These are phyloP conservation scores for Parelbella ahira DNA, from an alignment of 2,888 invertebrate genomes.

Conservation along the genomic window DNA sequence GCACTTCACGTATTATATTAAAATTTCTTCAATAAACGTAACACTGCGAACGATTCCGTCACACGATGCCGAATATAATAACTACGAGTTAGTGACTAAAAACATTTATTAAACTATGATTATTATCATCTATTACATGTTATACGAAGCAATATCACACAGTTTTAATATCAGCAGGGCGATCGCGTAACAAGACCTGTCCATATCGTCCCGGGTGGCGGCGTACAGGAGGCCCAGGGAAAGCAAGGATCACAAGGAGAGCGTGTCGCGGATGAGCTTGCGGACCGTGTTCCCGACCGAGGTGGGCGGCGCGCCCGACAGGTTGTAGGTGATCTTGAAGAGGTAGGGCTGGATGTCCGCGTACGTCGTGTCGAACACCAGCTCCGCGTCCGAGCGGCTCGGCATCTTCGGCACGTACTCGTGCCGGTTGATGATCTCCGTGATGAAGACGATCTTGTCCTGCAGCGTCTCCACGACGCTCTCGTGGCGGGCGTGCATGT, in stretches of 20 bases:
- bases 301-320: slow-evolving; percentile 87
- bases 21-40: slow-evolving; percentile 10
- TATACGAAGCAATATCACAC: slow-evolving; percentile 28
- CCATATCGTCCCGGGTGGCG: slow-evolving; percentile 22
- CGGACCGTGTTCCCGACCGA: slow-evolving; percentile 94
- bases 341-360: slow-evolving; percentile 97
- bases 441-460: slow-evolving; percentile 96
- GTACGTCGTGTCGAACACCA: slow-evolving; percentile 96
- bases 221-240: slow-evolving; percentile 29
- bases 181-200: slow-evolving; percentile 30
- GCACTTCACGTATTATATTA: slow-evolving; percentile 28
- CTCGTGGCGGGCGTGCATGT: slow-evolving; percentile 92
- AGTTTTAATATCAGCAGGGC: slow-evolving; percentile 26
- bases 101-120: slow-evolving; percentile 17
- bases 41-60: too few species aligned
- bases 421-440: slow-evolving; percentile 96
- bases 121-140: slow-evolving; percentile 19
- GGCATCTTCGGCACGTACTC: slow-evolving; percentile 99
- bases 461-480: slow-evolving; percentile 92
- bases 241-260: slow-evolving; percentile 83
- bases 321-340: slow-evolving; percentile 93
- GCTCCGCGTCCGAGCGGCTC: slow-evolving; percentile 93
- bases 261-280: slow-evolving; percentile 92
- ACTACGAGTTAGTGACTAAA: slow-evolving; percentile 21
- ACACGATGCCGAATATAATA: too few species aligned